Conservation (phyloP, 2,113 vertebrate species). For the Eulemur rufifrons region DNA sequence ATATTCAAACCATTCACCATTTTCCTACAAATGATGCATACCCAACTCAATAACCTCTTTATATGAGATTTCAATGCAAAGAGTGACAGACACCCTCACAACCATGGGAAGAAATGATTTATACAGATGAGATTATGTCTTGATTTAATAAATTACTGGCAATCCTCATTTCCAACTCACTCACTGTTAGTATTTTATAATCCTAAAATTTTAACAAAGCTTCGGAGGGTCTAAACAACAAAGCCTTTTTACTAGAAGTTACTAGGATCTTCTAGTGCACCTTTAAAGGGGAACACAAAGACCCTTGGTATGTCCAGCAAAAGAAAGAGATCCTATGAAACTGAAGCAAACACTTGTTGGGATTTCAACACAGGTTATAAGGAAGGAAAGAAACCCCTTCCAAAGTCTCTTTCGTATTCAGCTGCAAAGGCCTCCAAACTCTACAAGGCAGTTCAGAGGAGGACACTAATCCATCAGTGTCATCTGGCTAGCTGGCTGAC, state of each 20-base stretch:
- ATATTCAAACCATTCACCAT: not conserved
- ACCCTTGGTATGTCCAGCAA: not conserved
- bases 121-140: slow-evolving; percentile 6
- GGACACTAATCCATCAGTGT: not conserved
- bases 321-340: not conserved
- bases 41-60: not conserved
- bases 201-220: slow-evolving; percentile 26
- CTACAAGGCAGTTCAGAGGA: not conserved
- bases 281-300: not conserved
- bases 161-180: not conserved
- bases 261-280: not conserved
- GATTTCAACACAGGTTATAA: not conserved
- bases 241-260: not conserved
- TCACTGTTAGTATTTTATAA: slow-evolving; percentile 3
- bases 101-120: not conserved
- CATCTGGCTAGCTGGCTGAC: not conserved
- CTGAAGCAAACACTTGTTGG: not conserved
- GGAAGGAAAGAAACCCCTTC: slow-evolving; percentile 1
- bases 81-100: not conserved
- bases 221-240: not conserved
- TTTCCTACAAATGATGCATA: not conserved
- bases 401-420: not conserved
- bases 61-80: not conserved
- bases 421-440: not conserved
- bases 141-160: slow-evolving; percentile 26